Conservation (phyloP, 2,888 invertebrate genomes). For the Silvanus unidentatus region DNA sequence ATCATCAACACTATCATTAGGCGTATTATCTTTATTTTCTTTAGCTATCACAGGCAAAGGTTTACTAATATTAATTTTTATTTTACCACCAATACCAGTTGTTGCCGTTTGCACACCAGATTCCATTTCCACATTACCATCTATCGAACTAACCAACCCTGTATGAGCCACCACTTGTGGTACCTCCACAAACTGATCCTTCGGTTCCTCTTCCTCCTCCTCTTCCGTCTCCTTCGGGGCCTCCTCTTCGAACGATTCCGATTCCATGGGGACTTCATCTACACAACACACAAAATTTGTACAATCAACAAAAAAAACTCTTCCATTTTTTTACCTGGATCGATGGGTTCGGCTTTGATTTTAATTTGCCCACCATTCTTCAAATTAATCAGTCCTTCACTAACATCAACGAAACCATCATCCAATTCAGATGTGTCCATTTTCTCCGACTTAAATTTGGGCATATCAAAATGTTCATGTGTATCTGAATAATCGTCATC, state of each 20-base stretch:
- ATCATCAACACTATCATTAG: constrained; percentile 20
- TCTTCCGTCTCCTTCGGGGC: not conserved
- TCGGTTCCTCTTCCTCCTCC: not conserved
- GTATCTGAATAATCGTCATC: constrained; percentile 52
- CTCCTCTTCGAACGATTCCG: not conserved
- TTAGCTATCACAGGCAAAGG: constrained; percentile 50
- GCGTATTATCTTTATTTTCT: constrained; percentile 40
- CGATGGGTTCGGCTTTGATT: constrained; percentile 67
- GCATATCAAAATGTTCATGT: constrained; percentile 24
- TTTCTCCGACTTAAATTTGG: constrained; percentile 47
- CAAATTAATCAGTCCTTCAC: constrained; percentile 48
- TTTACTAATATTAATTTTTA: constrained; percentile 79
- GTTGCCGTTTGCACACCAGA: constrained; percentile 28
- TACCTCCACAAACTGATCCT: not conserved
- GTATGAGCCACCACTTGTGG: constrained; percentile 48
- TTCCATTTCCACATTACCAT: constrained; percentile 65
- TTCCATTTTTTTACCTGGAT: constrained; percentile 48
- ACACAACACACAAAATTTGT: constrained; percentile 6
- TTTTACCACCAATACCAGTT: constrained; percentile 51
- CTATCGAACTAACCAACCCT: constrained; percentile 61
- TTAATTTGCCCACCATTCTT: constrained; percentile 54
- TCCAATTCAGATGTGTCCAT: constrained; percentile 51
- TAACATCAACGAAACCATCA: constrained; percentile 45
- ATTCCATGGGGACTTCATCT: not conserved
- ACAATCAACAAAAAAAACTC: not conserved